phyloP scores from a whole-genome alignment of 2,113 vertebrate species.

The Laticauda laticaudata region DNA sequence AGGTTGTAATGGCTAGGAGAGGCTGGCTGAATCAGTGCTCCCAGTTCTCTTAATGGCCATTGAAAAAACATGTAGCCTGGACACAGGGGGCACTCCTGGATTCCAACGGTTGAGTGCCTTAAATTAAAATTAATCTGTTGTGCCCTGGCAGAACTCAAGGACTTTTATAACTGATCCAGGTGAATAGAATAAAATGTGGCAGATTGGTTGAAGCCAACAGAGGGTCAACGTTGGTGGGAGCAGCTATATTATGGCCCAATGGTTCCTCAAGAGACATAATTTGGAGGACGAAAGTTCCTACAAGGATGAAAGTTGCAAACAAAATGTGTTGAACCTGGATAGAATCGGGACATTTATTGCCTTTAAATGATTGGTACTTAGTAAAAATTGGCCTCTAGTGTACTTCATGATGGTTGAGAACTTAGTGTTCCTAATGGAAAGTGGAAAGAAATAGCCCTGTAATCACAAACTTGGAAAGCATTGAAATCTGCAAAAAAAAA shows the following conservation, averaged over 20 bases:
- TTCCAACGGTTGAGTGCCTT: conserved; percentile 45
- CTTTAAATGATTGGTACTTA: conserved; percentile 26
- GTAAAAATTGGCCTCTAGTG: conserved; percentile 13
- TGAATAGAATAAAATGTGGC: conserved; percentile 37
- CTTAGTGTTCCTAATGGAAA: not conserved
- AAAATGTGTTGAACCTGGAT: conserved; percentile 33
- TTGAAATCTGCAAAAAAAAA: conserved; percentile 1
- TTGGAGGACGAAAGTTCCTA: conserved; percentile 20
- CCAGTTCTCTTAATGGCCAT: conserved; percentile 25
- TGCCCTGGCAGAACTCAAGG: conserved; percentile 29
- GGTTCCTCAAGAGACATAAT: not conserved
- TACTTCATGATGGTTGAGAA: not conserved
- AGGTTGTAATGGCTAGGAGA: not conserved
- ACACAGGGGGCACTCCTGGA: conserved; percentile 23
- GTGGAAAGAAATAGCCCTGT: conserved; percentile 6
- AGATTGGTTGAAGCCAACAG: not conserved
- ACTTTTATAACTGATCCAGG: conserved; percentile 13
- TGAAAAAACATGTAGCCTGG: conserved; percentile 11
- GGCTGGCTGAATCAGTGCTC: not conserved
- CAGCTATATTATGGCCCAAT: conserved; percentile 12
- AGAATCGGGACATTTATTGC: conserved; percentile 25
- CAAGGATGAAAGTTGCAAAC: not conserved
- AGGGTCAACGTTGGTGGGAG: rapidly evolving
- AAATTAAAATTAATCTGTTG: conserved; percentile 53
- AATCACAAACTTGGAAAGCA: conserved; percentile 15